Percentiles rank a stretch among this genome's conserved stretches.
phyloP scores from a whole-genome alignment of 2,113 vertebrate genomes.

The Equus przewalskii region DNA sequence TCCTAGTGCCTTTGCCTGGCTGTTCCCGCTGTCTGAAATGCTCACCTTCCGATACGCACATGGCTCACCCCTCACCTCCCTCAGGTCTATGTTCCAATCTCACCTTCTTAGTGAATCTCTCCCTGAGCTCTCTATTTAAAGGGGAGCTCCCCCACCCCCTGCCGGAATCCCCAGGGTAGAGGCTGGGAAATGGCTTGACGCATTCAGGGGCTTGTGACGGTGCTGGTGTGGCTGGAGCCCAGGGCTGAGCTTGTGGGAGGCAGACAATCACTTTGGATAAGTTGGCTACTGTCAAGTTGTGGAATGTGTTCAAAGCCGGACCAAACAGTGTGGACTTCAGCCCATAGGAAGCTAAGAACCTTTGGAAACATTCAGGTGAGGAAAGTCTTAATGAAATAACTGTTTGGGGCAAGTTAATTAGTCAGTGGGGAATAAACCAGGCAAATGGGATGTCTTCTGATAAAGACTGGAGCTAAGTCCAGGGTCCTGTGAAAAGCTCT shows the following conservation, averaged over 20 bases:
- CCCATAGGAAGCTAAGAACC: neutral
- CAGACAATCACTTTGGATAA: neutral
- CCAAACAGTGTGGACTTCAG: neutral
- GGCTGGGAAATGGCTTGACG: neutral
- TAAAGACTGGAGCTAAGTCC: neutral
- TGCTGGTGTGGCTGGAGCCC: neutral
- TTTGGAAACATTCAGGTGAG: neutral
- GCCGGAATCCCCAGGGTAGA: neutral
- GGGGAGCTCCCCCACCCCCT: neutral
- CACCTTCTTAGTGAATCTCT: neutral
- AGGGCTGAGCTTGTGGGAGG: neutral
- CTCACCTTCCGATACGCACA: neutral
- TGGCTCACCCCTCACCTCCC: neutral
- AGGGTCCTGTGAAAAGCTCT: neutral
- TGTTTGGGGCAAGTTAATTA: neutral
- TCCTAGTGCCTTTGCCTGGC: neutral
- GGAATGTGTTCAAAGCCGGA: neutral
- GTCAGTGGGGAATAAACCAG: neutral
- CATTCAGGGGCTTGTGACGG: neutral
- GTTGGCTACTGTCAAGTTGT: neutral
- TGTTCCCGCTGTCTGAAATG: neutral
- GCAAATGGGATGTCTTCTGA: neutral
- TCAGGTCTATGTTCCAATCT: neutral
- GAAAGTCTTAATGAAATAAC: neutral
- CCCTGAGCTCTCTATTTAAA: neutral